Percentiles rank a stretch among this genome's conserved stretches.
Conservation (phyloP, 2,888 invertebrate species). For the Melanotus villosus region DNA sequence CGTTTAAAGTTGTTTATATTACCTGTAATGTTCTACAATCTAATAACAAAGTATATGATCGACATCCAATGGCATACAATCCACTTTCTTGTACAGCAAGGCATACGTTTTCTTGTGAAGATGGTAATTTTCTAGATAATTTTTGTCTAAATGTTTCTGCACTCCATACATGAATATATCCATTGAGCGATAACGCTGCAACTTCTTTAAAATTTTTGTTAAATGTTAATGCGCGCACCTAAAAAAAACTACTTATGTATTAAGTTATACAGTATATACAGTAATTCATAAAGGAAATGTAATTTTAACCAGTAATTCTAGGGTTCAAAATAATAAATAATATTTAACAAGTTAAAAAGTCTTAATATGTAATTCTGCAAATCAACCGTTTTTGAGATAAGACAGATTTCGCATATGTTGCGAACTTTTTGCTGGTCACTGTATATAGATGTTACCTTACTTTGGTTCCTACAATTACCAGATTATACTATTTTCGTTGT, state of each 20-base stretch:
- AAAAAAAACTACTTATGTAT: no score
- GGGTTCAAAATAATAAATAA: no score
- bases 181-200: slow-evolving; percentile 92
- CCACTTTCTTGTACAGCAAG: slow-evolving; percentile 89
- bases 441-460: no score
- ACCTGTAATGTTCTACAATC: slow-evolving; percentile 90
- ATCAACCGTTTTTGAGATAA: no score
- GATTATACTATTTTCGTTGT: background rate
- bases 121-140: slow-evolving; percentile 87
- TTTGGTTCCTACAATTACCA: no score
- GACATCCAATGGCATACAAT: slow-evolving; percentile 94
- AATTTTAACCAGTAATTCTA: no score
- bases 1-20: background rate
- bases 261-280: no score
- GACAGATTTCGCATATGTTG: no score
- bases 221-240: slow-evolving; percentile 88
- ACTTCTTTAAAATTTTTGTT: slow-evolving; percentile 90
- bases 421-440: no score
- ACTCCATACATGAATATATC: slow-evolving; percentile 95
- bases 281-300: no score
- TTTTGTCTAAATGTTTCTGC: slow-evolving; percentile 92
- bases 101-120: slow-evolving; percentile 94
- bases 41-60: slow-evolving; percentile 90
- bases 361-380: no score
- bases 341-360: slow-evolving; percentile 36